Base-by-base conservation (phyloP, 2,113 vertebrate genomes). In the Strix aluco region DNA sequence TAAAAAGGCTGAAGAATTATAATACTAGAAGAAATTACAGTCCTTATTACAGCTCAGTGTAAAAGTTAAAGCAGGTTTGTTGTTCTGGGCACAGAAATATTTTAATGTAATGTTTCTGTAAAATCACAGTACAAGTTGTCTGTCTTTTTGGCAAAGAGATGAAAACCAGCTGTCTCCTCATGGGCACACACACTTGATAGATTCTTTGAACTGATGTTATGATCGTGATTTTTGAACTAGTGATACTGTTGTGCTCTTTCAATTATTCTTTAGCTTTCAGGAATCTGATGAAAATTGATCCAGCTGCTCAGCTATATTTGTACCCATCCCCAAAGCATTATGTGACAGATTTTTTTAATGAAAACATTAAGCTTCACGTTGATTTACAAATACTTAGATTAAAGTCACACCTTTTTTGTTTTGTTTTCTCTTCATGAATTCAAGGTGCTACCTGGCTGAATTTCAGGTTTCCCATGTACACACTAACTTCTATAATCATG, bases 301-400 rank as follows among this genome's bases (percentile, higher is more conserved):
- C 27, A 66, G 36, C 34, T 77, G 67, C 44, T 73, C 72, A 69
- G 32, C 65, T 5, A 0, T n/a, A 17, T 73, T 34, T 38, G 63
- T 70, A 17, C 0, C 0, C 27, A 77, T 55, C 46, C 38, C 40
- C 30, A 22, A 44, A 71, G 36, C 10, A 3, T 65, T 55, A 27
- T 0, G 5, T 42, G 32, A 30, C 51, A 13, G 16, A 11, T n/a
- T 27, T 81, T 67, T 26, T 34, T 9, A 51, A 65, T 52, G 21
- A 92, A 90, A 57, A 34, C 17, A 46, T 69, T 2, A 62, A 15
- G 11, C 46, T 67, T 71, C 29, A 18, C 0, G 0, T 19, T 46
- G 57, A 65, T 18, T 73, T 63, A 72, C 3, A 80, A 36, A 40
- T 67, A 58, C 16, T 5, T 22, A 66, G 59, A 67, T 40, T 71